These are phyloP conservation scores for Mionectes macconnelli DNA, from an alignment of 2,113 vertebrate genomes.

Conservation along the genomic window DNA sequence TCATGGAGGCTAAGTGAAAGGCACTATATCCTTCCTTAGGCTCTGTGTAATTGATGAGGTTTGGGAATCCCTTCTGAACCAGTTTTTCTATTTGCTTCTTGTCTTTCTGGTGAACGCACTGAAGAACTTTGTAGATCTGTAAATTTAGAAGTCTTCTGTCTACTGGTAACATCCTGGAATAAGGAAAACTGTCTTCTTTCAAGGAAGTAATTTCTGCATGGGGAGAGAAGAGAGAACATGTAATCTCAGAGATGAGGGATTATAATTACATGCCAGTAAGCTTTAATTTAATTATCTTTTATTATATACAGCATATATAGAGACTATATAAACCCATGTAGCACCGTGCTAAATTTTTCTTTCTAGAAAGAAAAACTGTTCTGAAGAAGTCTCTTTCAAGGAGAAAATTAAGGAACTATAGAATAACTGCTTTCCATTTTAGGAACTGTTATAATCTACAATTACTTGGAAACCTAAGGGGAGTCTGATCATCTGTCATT, in stretches of 20 bases:
- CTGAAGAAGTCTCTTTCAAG: background rate
- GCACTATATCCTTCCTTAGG: constrained; percentile 79
- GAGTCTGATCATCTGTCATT: background rate
- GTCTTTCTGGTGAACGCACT: constrained; percentile 80
- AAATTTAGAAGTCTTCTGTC: constrained; percentile 78
- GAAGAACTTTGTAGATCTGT: constrained; percentile 90
- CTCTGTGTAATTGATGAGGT: constrained; percentile 88
- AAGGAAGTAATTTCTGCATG: constrained; percentile 4
- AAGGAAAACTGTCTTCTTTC: background rate
- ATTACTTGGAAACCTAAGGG: background rate
- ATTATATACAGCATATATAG: background rate
- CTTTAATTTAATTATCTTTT: background rate
- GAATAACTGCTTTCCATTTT: background rate
- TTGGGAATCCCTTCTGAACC: constrained; percentile 74
- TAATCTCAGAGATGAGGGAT: background rate
- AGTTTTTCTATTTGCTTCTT: constrained; percentile 83
- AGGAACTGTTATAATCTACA: background rate
- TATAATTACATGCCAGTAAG: background rate
- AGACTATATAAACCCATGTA: background rate
- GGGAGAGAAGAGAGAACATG: background rate
- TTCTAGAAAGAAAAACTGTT: background rate
- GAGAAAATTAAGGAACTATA: constrained; percentile 12
- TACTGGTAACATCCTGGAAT: constrained; percentile 67
- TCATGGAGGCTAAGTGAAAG: constrained; percentile 82
- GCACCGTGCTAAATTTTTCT: background rate